Evolutionary conservation across 2,888 invertebrate genomes (phyloP).

Genomic region (Nematopogon swammerdamellus): DNA sequence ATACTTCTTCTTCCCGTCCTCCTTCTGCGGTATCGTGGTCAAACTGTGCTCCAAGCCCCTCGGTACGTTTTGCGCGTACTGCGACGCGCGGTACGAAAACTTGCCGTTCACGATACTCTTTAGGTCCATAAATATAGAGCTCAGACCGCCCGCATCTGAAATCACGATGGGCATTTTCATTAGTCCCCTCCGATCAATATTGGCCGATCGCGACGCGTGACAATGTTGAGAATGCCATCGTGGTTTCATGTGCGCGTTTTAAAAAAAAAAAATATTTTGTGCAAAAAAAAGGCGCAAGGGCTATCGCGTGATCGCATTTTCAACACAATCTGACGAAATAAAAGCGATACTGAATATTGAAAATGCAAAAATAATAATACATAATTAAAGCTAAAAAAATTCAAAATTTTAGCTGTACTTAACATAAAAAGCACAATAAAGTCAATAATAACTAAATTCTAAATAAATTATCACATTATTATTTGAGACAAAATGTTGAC

Average conservation of each 20-base stretch:
- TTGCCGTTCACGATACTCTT: slow-evolving; percentile 52
- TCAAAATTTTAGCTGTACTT: no score
- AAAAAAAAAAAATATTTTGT: background rate
- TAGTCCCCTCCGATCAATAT: slow-evolving; percentile 11
- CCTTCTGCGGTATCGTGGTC: slow-evolving; percentile 51
- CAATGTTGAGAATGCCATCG: slow-evolving; percentile 55
- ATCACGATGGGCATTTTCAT: slow-evolving; percentile 56
- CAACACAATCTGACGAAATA: slow-evolving; percentile 51
- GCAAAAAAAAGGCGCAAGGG: slow-evolving; percentile 21
- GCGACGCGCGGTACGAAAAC: slow-evolving; percentile 30
- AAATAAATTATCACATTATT: no score
- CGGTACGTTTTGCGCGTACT: slow-evolving; percentile 30
- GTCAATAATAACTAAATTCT: no score
- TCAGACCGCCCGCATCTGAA: slow-evolving; percentile 52
- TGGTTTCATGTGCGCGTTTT: slow-evolving; percentile 24
- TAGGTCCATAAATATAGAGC: slow-evolving; percentile 48
- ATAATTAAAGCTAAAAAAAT: no score
- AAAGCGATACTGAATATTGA: slow-evolving; percentile 15
- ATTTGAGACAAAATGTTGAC: slow-evolving; percentile 5
- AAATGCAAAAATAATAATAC: slow-evolving; percentile 11
- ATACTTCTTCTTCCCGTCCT: slow-evolving; percentile 53
- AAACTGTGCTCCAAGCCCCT: slow-evolving; percentile 37
- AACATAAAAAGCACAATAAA: no score
- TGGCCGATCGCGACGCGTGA: background rate
- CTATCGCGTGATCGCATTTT: slow-evolving; percentile 48